Percentiles rank a stretch among this genome's conserved stretches.
These are phyloP conservation scores for Sporophila hypoxantha DNA, from an alignment of 2,113 vertebrate genomes.

Conservation along the genomic window DNA sequence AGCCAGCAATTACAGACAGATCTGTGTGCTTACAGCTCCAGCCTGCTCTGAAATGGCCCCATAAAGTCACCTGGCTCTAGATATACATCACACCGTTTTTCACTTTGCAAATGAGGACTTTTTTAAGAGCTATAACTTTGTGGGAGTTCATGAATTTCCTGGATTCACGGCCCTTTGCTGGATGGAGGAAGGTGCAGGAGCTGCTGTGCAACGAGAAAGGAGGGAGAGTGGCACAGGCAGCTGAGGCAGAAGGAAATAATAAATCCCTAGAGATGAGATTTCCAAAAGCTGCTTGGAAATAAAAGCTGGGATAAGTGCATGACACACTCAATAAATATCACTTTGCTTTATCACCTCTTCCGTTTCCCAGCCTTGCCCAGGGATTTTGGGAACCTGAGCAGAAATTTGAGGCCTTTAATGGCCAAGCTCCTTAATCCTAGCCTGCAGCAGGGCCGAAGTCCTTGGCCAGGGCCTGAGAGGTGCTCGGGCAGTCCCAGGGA, in stretches of 20 bases:
- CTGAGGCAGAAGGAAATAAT: background rate
- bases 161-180: conserved; percentile 38
- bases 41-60: background rate
- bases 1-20: background rate
- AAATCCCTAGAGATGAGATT: conserved; percentile 33
- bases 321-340: background rate
- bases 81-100: background rate
- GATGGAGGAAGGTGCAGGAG: background rate
- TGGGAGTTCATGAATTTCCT: conserved; percentile 63
- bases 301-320: background rate
- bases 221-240: background rate
- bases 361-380: background rate
- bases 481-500: background rate
- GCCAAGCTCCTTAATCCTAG: background rate
- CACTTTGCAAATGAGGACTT: conserved; percentile 19
- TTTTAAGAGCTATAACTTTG: conserved; percentile 39
- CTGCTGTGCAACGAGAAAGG: background rate
- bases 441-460: background rate
- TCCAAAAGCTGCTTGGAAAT: conserved; percentile 10
- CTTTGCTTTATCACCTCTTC: background rate
- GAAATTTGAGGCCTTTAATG: background rate
- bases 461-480: background rate
- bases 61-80: conserved; percentile 23
- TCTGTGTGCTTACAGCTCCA: background rate
- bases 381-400: background rate